Percentiles rank a stretch among this genome's conserved stretches.
Conservation (phyloP, 1,140 invertebrate genomes). For the Melanaphis sacchari region DNA sequence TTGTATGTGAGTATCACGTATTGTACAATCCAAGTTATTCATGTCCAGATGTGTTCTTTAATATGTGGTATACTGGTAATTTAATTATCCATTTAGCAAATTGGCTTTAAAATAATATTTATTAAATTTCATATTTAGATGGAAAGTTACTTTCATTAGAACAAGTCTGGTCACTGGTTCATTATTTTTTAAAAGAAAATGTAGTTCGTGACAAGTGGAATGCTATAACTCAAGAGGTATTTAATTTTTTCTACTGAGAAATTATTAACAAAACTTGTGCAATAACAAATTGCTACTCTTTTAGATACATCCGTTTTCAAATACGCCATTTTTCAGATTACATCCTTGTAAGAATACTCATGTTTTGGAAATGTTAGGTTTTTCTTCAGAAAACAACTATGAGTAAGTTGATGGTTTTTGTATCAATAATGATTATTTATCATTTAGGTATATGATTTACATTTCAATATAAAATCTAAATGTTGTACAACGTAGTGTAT, state of each 20-base stretch:
- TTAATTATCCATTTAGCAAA: background rate
- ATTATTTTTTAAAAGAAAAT: conserved; percentile 17
- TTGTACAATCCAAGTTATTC: conserved; percentile 40
- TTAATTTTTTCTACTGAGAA: background rate
- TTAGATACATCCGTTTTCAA: conserved; percentile 6
- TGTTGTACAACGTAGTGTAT: background rate
- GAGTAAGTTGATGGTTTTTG: background rate
- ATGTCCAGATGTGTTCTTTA: conserved; percentile 41
- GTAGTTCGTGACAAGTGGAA: conserved; percentile 27
- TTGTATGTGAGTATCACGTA: conserved; percentile 38
- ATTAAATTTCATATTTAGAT: conserved; percentile 19
- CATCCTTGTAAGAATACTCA: conserved; percentile 38
- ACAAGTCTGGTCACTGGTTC: conserved; percentile 1
- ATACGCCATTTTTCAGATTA: conserved; percentile 16
- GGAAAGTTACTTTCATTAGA: conserved; percentile 43
- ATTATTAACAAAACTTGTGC: background rate
- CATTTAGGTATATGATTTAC: background rate
- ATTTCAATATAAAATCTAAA: background rate
- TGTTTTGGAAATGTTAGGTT: background rate
- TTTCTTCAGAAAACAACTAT: conserved; percentile 9
- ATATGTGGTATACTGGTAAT: conserved; percentile 47
- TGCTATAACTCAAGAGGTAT: conserved; percentile 30
- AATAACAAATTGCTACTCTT: background rate
- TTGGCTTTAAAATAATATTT: background rate
- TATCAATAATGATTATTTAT: background rate